Evolutionary conservation across 2,113 vertebrate genomes (phyloP).

Genomic region (Verasper variegatus): DNA sequence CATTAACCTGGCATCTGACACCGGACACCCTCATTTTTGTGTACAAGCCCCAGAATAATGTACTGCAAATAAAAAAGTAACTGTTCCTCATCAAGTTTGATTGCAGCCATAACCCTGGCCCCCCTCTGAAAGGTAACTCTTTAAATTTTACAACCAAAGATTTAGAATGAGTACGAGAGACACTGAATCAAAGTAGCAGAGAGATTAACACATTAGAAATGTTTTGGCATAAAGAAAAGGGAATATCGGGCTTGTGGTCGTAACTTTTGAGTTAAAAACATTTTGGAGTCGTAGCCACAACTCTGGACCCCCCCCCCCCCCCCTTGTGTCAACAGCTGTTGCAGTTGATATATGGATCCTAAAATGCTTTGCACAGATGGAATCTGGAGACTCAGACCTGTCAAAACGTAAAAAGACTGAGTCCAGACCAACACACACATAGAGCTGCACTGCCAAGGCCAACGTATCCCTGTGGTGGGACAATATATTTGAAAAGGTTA

Average conservation of each 20-base stretch:
- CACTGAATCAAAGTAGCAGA: not conserved
- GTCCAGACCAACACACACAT: not conserved
- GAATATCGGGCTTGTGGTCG: not conserved
- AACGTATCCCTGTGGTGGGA: not conserved
- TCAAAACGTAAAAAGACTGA: not conserved
- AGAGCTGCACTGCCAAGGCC: not conserved
- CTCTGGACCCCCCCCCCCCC: not conserved
- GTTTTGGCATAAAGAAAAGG: not conserved
- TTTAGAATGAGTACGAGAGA: not conserved
- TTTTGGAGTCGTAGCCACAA: not conserved
- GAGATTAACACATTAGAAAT: not conserved
- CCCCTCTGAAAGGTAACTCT: not conserved
- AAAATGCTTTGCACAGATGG: not conserved
- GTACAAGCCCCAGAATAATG: not conserved
- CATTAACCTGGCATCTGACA: not conserved
- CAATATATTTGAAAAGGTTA: not conserved
- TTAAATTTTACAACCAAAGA: not conserved
- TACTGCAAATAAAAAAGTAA: not conserved
- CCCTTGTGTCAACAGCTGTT: not conserved
- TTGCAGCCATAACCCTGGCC: slow-evolving; percentile 1
- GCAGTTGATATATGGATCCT: not conserved
- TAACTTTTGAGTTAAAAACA: not conserved
- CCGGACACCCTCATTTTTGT: not conserved
- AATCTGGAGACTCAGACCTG: not conserved
- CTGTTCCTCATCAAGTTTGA: slow-evolving; percentile 1